Conservation (phyloP, 2,113 vertebrate species). For the Hystrix cristata region DNA sequence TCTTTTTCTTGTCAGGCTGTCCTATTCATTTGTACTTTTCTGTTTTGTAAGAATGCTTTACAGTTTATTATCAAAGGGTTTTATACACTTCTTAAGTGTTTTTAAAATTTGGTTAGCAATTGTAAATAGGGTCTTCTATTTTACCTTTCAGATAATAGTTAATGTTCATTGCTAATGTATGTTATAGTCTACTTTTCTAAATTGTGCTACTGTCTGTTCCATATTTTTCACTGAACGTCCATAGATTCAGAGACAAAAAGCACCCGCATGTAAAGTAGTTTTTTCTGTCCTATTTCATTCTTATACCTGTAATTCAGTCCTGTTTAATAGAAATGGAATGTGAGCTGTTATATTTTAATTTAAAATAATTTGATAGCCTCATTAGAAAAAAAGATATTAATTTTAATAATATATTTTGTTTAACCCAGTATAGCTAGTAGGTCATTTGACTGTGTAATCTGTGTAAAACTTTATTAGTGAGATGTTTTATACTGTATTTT, state of each 20-base stretch:
- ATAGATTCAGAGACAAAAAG: not conserved
- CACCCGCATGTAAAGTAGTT: not conserved
- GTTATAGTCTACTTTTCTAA: not conserved
- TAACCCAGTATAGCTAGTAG: not conserved
- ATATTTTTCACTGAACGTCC: not conserved
- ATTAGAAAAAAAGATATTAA: not conserved
- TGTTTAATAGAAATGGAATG: slow-evolving; percentile 9
- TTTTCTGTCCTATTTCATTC: not conserved
- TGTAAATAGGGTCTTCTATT: not conserved
- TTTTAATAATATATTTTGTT: not conserved
- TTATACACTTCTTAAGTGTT: not conserved
- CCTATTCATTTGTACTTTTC: not conserved
- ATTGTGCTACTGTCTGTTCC: not conserved
- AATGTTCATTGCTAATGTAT: not conserved
- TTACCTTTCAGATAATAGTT: not conserved
- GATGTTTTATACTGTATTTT: not conserved
- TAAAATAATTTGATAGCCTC: not conserved
- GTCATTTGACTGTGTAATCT: not conserved
- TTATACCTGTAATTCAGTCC: not conserved
- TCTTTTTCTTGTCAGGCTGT: not conserved
- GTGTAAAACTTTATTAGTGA: not conserved
- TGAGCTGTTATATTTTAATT: not conserved
- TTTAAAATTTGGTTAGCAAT: not conserved
- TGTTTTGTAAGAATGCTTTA: not conserved
- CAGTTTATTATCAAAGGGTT: not conserved